Evolutionary conservation across 2,797 vertebrate species (phyloP).

Genomic region (Sebastes reedi): DNA sequence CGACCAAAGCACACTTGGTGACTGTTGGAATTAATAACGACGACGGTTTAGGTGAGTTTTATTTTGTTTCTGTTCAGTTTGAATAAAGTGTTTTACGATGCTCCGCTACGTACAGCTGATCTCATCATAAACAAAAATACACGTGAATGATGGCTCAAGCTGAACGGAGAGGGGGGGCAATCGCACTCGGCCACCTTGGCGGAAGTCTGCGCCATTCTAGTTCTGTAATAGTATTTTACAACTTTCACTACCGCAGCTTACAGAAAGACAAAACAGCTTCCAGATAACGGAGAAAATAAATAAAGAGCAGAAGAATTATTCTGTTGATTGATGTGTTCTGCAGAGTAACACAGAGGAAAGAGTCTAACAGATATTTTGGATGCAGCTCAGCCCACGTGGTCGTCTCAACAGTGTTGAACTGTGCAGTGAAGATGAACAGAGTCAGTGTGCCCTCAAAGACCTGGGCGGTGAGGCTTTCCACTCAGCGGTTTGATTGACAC

Average conservation of each 20-base stretch:
- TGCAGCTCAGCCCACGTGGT: constrained; percentile 1
- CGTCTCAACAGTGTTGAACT: background rate
- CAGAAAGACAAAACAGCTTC: background rate
- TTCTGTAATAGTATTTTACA: background rate
- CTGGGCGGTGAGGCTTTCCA: constrained; percentile 58
- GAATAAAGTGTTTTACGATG: no score
- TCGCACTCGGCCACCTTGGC: no score
- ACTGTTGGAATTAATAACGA: no score
- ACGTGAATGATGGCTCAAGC: no score
- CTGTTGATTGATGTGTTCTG: background rate
- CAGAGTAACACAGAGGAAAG: background rate
- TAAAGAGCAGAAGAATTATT: background rate
- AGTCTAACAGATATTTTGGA: background rate
- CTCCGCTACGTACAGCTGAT: no score
- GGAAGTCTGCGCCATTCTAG: no score
- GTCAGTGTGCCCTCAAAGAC: constrained; percentile 59
- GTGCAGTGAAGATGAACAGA: constrained; percentile 63
- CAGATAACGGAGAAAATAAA: background rate
- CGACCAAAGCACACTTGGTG: no score
- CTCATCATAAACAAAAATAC: no score
- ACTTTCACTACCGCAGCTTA: background rate
- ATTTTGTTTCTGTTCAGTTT: no score
- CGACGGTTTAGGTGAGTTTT: no score
- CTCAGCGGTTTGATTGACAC: constrained; percentile 69
- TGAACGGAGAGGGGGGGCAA: no score